Base-by-base conservation (phyloP, 1,140 invertebrate genomes). In the Procambarus clarkii region DNA sequence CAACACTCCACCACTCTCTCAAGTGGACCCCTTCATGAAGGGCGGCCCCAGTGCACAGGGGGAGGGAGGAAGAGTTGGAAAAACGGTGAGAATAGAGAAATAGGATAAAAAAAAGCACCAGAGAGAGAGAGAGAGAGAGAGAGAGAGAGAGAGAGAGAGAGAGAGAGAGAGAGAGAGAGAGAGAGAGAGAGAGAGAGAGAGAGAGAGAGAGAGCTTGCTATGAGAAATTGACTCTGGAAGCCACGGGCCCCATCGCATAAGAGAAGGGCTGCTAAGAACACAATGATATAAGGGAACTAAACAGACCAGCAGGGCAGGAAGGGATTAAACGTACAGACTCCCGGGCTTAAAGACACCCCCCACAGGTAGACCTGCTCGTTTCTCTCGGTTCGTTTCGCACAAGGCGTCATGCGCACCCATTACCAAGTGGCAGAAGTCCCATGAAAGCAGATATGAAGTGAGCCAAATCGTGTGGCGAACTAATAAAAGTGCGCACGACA, bases 191-290 rank as follows among this genome's bases (percentile, higher is more conserved):
- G 81, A 34, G 81, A 83, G 80, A 82, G 54, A 60, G 54, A 60
- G 81, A 83, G 54, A 83, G 54, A 83, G 58, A 83, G 50, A 60
- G 54, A 83, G 81, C n/a, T n/a, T n/a, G n/a, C n/a, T n/a, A n/a
- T n/a, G n/a, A n/a, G n/a, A n/a, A n/a, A n/a, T n/a, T n/a, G n/a
- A n/a, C n/a, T n/a, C n/a, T n/a, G n/a, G n/a, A n/a, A n/a, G n/a
- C n/a, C n/a, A n/a, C n/a, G n/a, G n/a, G n/a, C n/a, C n/a, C n/a
- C n/a, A n/a, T n/a, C n/a, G n/a, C n/a, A n/a, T n/a, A n/a, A n/a
- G n/a, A n/a, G n/a, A n/a, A n/a, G n/a, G n/a, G n/a, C n/a, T n/a
- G n/a, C n/a, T n/a, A n/a, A n/a, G n/a, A n/a, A n/a, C n/a, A n/a
- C n/a, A n/a, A n/a, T n/a, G n/a, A n/a, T n/a, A n/a, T n/a, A n/a